Conservation (phyloP, 2,888 invertebrate species). For the Eurytoma californica region DNA sequence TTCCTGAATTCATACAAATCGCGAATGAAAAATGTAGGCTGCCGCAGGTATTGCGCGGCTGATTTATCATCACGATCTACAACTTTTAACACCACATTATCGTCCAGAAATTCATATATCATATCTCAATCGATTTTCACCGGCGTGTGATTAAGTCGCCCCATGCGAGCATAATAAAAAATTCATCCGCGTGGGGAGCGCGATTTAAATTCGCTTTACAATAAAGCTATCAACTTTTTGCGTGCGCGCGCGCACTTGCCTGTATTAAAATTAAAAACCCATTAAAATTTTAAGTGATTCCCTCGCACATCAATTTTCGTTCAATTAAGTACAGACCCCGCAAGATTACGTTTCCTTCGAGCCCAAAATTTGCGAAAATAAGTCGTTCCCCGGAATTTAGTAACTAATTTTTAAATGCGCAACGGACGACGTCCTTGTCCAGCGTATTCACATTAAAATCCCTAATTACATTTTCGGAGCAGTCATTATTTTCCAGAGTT, state of each 20-base stretch:
- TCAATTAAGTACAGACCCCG: too few relatives aligned
- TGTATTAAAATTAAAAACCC: conserved; percentile 30
- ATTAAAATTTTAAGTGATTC: conserved; percentile 2
- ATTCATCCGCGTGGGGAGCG: not conserved
- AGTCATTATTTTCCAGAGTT: too few relatives aligned
- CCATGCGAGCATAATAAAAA: too few relatives aligned
- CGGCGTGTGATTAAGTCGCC: not conserved
- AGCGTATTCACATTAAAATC: too few relatives aligned
- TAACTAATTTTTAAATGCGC: too few relatives aligned
- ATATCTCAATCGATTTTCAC: not conserved
- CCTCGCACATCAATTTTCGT: too few relatives aligned
- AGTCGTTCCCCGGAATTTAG: too few relatives aligned
- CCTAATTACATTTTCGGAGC: too few relatives aligned
- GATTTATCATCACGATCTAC: not conserved
- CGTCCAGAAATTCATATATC: not conserved
- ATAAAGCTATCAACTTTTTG: conserved; percentile 19
- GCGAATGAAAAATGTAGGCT: not conserved
- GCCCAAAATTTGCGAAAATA: too few relatives aligned
- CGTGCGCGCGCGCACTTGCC: not conserved
- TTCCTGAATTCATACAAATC: too few relatives aligned
- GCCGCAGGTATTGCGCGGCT: not conserved
- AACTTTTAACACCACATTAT: not conserved
- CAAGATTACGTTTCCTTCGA: too few relatives aligned
- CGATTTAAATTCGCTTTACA: conserved; percentile 17
- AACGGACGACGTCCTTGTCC: too few relatives aligned